These are phyloP conservation scores for Remorina albescens DNA, from an alignment of 2,797 vertebrate genomes.

Conservation along the genomic window DNA sequence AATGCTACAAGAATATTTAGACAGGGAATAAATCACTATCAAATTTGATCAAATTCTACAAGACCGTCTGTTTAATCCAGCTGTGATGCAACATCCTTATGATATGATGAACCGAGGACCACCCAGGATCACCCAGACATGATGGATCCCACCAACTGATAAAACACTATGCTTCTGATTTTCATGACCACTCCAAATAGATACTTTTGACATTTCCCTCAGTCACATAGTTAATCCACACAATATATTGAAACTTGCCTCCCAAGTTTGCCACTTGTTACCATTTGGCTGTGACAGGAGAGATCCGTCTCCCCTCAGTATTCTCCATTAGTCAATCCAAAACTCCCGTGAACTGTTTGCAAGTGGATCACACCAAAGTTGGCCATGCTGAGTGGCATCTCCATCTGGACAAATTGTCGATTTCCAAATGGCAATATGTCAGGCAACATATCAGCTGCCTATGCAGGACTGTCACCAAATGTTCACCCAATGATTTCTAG, in stretches of 20 bases:
- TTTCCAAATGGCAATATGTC: constrained; percentile 60
- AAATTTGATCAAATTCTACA: neutral
- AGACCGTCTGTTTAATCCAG: neutral
- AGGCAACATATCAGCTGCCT: constrained; percentile 36
- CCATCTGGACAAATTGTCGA: constrained; percentile 59
- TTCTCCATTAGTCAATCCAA: constrained; percentile 37
- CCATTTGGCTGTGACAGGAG: constrained; percentile 37
- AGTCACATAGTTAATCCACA: constrained; percentile 1
- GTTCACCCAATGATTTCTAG: constrained; percentile 41
- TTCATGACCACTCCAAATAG: neutral
- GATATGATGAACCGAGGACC: neutral
- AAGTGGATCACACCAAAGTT: constrained; percentile 45
- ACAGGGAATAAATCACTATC: neutral
- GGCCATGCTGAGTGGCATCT: constrained; percentile 35
- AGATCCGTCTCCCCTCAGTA: constrained; percentile 32
- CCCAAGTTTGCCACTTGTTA: constrained; percentile 3
- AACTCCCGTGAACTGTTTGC: constrained; percentile 49
- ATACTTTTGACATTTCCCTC: neutral
- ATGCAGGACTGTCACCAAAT: constrained; percentile 46
- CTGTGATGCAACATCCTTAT: neutral
- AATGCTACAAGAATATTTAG: neutral
- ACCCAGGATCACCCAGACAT: neutral
- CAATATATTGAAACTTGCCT: neutral
- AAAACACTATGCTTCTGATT: neutral
- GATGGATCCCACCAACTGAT: neutral